Percentiles rank a stretch among this genome's conserved stretches.
These are phyloP conservation scores for Bolinopsis microptera DNA, from an alignment of 37 sponge, comb jelly and placozoan species.

Conservation along the genomic window DNA sequence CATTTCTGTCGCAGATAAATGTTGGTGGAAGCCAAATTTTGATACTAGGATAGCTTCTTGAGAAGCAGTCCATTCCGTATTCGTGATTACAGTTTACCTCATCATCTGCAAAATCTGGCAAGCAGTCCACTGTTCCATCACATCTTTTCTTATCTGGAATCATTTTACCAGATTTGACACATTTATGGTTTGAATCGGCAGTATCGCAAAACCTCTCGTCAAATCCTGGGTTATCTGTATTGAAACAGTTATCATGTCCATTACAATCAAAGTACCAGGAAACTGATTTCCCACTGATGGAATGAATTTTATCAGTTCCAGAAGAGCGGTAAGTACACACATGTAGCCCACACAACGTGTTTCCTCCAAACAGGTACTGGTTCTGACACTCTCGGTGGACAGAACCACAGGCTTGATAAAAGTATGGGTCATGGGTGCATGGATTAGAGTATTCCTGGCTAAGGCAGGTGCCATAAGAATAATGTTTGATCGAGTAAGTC, in stretches of 20 bases:
- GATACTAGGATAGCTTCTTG: background rate
- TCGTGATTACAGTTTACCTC: slow-evolving; percentile 9
- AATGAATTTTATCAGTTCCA: background rate
- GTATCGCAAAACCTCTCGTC: background rate
- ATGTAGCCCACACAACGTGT: background rate
- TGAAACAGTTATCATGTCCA: background rate
- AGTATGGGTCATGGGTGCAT: slow-evolving; percentile 6
- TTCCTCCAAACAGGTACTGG: background rate
- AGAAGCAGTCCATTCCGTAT: slow-evolving; percentile 3
- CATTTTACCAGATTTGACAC: background rate
- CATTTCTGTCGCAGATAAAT: background rate
- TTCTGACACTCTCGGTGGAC: background rate
- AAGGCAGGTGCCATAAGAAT: background rate
- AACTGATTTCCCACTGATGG: background rate
- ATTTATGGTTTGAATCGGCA: background rate
- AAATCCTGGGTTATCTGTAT: background rate
- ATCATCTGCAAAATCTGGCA: background rate
- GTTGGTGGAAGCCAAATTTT: background rate
- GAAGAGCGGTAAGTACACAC: background rate
- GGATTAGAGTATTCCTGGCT: background rate
- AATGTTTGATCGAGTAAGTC: slow-evolving; percentile 2
- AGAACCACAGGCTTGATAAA: slow-evolving; percentile 39
- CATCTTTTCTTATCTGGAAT: background rate
- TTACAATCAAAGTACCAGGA: background rate
- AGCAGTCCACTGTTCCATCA: slow-evolving; percentile 25